These are phyloP conservation scores for Temnothorax unifasciatus DNA, from an alignment of 2,888 invertebrate species.

Conservation along the genomic window DNA sequence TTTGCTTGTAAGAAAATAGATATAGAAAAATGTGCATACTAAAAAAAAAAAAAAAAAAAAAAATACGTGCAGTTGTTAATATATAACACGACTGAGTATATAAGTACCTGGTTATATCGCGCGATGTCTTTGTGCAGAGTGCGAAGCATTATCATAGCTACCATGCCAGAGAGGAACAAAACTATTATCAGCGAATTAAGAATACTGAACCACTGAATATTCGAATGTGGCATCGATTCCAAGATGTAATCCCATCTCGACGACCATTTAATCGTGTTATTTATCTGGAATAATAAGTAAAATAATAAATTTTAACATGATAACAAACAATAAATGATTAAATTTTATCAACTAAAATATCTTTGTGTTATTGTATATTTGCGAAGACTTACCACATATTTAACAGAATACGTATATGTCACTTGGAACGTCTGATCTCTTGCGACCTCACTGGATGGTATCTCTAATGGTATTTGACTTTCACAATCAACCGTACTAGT, in stretches of 20 bases:
- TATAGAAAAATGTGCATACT: background rate
- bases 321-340: slow-evolving; percentile 19
- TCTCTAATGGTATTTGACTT: slow-evolving; percentile 89
- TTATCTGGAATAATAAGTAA: slow-evolving; percentile 85
- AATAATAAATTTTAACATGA: slow-evolving; percentile 2
- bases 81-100: slow-evolving; percentile 9
- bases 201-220: slow-evolving; percentile 99
- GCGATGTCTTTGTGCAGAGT: slow-evolving; percentile 99
- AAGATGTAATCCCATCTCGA: slow-evolving; percentile 99
- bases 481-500: slow-evolving; percentile 80
- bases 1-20: background rate
- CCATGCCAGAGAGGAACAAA: slow-evolving; percentile 99
- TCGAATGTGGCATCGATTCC: slow-evolving; percentile 99
- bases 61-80: background rate
- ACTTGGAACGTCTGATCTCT: slow-evolving; percentile 88
- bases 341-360: slow-evolving; percentile 17
- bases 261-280: slow-evolving; percentile 97
- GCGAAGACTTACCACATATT: slow-evolving; percentile 89
- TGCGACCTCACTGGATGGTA: slow-evolving; percentile 88
- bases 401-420: slow-evolving; percentile 95
- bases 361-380: background rate
- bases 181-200: slow-evolving; percentile 99
- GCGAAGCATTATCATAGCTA: slow-evolving; percentile 99
- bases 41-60: too few relatives aligned
- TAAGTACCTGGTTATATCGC: slow-evolving; percentile 95